These are phyloP conservation scores for Dasyornis broadbenti DNA, from an alignment of 2,113 vertebrate species.

Conservation along the genomic window DNA sequence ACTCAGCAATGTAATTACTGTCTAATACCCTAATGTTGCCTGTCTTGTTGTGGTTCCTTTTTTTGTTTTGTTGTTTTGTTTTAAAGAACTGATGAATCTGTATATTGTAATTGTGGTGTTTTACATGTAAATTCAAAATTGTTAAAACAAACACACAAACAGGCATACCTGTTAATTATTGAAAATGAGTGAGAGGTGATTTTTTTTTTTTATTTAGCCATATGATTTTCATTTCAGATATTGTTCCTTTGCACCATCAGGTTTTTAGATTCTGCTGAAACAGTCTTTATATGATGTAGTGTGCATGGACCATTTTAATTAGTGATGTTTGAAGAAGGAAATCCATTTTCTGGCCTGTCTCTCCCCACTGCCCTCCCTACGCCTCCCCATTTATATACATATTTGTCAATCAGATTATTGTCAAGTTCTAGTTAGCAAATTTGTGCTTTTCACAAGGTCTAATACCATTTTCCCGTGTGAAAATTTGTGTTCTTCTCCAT, in stretches of 20 bases:
- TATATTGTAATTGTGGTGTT: slow-evolving; percentile 92
- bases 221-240: slow-evolving; percentile 38
- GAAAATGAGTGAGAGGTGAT: slow-evolving; percentile 49
- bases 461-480: not conserved
- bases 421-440: slow-evolving; percentile 5
- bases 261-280: slow-evolving; percentile 44
- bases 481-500: not conserved
- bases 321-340: slow-evolving; percentile 44
- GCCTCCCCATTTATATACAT: not conserved
- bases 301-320: slow-evolving; percentile 33
- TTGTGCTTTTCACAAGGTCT: slow-evolving; percentile 13
- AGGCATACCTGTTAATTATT: slow-evolving; percentile 64
- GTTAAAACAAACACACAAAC: slow-evolving; percentile 67
- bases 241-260: slow-evolving; percentile 48
- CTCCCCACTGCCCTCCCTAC: not conserved
- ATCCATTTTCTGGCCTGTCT: slow-evolving; percentile 30
- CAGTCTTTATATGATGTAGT: slow-evolving; percentile 34
- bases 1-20: slow-evolving; percentile 77
- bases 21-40: slow-evolving; percentile 90
- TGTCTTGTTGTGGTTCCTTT: slow-evolving; percentile 87
- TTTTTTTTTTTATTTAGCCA: slow-evolving; percentile 65
- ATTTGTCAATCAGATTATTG: not conserved
- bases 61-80: slow-evolving; percentile 78
- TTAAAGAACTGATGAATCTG: slow-evolving; percentile 86
- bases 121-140: slow-evolving; percentile 87